Conservation (phyloP, 2,113 vertebrate genomes). For the Mionectes macconnelli region DNA sequence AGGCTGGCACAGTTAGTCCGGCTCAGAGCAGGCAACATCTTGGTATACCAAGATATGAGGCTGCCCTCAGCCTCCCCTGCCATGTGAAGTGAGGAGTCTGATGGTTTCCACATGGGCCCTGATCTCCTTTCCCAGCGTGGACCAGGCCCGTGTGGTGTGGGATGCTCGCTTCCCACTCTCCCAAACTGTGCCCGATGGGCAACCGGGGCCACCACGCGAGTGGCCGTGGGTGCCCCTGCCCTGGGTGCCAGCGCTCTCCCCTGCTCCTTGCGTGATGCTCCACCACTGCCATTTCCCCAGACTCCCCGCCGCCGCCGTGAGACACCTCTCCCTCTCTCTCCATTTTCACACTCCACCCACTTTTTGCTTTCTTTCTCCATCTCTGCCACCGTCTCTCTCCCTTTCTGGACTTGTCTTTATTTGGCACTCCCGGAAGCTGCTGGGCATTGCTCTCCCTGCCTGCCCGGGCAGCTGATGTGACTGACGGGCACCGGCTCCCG, state of each 20-base stretch:
- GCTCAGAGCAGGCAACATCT: accelerated
- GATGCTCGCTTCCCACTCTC: background rate
- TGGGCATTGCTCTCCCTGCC: slow-evolving; percentile 61
- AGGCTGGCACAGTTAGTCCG: accelerated
- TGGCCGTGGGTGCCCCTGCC: accelerated
- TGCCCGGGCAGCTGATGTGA: slow-evolving; percentile 46
- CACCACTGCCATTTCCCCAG: background rate
- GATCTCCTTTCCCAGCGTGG: background rate
- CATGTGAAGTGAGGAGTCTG: accelerated
- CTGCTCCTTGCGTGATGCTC: background rate
- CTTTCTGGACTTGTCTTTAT: slow-evolving; percentile 80
- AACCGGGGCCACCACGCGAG: accelerated
- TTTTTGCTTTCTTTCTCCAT: slow-evolving; percentile 63
- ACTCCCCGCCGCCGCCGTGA: background rate
- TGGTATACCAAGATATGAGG: accelerated
- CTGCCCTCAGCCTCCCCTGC: background rate
- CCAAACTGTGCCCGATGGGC: background rate
- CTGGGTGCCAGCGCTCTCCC: background rate
- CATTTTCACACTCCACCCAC: slow-evolving; percentile 58
- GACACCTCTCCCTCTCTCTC: slow-evolving; percentile 7
- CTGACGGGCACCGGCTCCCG: slow-evolving; percentile 75
- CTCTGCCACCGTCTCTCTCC: slow-evolving; percentile 54
- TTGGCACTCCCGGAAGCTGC: slow-evolving; percentile 89
- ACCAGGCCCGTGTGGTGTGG: background rate
- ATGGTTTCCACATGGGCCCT: accelerated